Conservation (phyloP, 2,888 invertebrate genomes). For the Acanthosoma haemorrhoidale region DNA sequence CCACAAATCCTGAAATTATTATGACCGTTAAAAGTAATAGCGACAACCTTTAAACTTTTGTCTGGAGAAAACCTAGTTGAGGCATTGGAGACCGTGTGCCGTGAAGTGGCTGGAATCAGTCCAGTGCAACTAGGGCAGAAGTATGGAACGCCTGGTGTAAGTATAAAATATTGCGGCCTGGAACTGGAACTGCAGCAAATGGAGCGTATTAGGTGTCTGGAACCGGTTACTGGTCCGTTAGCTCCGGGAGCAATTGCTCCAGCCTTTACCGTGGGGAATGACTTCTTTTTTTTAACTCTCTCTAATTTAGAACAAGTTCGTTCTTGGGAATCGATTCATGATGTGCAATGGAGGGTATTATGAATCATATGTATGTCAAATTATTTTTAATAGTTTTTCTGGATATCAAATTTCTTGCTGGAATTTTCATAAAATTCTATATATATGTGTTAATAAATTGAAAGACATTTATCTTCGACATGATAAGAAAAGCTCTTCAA, state of each 20-base stretch:
- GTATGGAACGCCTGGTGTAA: neutral
- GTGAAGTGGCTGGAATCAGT: no score
- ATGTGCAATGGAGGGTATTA: neutral
- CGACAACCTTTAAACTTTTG: no score
- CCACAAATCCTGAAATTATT: no score
- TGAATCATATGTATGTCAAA: no score
- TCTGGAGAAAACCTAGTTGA: no score
- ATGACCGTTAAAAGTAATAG: no score
- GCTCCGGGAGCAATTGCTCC: neutral
- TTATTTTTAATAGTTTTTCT: no score
- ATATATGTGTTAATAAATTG: no score
- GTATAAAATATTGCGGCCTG: neutral
- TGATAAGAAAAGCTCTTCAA: no score
- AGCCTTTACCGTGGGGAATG: neutral
- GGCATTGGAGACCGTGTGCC: neutral
- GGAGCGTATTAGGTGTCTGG: slow-evolving; percentile 7
- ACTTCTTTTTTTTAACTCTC: neutral
- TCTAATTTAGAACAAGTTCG: neutral
- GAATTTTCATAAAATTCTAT: no score
- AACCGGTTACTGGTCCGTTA: neutral
- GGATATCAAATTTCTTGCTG: no score
- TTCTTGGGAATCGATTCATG: neutral
- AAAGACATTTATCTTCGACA: no score
- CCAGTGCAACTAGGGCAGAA: neutral
- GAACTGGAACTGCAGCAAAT: neutral